Evolutionary conservation across 2,888 invertebrate genomes (phyloP), one percentile per base, ranked within the genome.

Genomic region (Cotesia congregata): DNA sequence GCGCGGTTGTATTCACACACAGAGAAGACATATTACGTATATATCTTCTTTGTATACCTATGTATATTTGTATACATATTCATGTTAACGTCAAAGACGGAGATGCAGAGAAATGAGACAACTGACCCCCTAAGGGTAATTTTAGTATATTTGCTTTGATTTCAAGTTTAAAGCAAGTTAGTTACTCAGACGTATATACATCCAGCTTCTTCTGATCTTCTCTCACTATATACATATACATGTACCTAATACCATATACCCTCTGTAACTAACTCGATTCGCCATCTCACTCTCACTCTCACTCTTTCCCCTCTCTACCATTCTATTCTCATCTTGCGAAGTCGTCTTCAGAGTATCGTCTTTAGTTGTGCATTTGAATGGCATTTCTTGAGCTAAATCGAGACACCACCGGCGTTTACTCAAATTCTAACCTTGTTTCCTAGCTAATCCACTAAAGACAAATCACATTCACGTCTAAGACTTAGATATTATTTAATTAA

Each of bases 101-200:
- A 68, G 72, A 71, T 70, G 50, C 40, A 69, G 67, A 41, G 74
- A 68, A 50, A 50, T 67, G 41, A 72, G 73, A 72, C 61, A 82
- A 80, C 83, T 85, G 88, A 86, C 85, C 87, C 86, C 87, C 83
- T 84, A 85, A 61, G 85, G 87, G 85, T 86, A 87, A 84, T 87
- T 87, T 84, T 84, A 80, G 83, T 83, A 85, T 87, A 86, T 88
- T 88, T 89, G 86, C 89, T 88, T 89, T 88, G 88, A 89, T 88
- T 89, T 82, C 88, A 88, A 87, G 88, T 89, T 86, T 85, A 86
- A 85, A 83, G 82, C 85, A 88, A 88, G 88, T 88, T 87, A 87
- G 88, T 88, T 88, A 88, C 83, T 82, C 75, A 74, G 76, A 83
- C 50, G 50, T 50, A 12, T 77, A 74, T 59, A 50, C 72, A 76